Base-by-base conservation (phyloP, 2,113 vertebrate genomes). In the Prunella himalayana region DNA sequence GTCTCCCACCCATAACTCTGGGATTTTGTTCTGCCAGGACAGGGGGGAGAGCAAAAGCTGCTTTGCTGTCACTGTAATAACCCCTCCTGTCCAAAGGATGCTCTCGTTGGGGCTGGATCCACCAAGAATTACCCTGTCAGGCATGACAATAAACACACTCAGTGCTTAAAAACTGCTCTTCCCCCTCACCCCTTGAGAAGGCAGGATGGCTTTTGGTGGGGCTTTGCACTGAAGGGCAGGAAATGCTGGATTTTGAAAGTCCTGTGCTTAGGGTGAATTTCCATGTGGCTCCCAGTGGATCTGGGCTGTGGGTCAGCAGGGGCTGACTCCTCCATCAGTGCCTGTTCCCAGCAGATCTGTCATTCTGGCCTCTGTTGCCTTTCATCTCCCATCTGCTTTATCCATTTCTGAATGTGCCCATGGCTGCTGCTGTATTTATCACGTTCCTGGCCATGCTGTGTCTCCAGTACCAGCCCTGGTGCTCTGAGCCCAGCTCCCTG, bases 1-100 rank as follows among this genome's bases (percentile, higher is more conserved):
- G 69, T 72, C 81, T 95, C 77, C 65, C 81, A 79, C 77, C 65
- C 76, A 4, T 84, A 94, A 88, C 60, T 92, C 91, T 84, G 86
- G 92, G 84, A 76, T 94, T 95, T 94, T 80, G 54, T 35, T 84
- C 63, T 77, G 73, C 76, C 86, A 56, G 60, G 63, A 41, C 50
- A 31, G 49, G 73, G 82, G 83, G 68, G 15, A 88, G 63, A 50
- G 63, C 1, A 11, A 84, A 51, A 78, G 54, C 86, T 93, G 83
- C 45, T 84, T 45, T 89, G 65, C 70, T 76, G 31, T 92, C n/a
- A 1, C 64, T 49, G 84, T 25, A 86, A 47, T 79, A 59, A 57
- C 25, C 1, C 2, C 44, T 94, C 31, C 77, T 49, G 77, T 37
- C 65, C 77, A 68, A 35, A 54, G 81, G 69, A 75, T 79, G 53